Percentiles rank a stretch among this genome's conserved stretches.
Conservation (phyloP, 2,113 vertebrate genomes). For the Chamaetylas fuelleborni region DNA sequence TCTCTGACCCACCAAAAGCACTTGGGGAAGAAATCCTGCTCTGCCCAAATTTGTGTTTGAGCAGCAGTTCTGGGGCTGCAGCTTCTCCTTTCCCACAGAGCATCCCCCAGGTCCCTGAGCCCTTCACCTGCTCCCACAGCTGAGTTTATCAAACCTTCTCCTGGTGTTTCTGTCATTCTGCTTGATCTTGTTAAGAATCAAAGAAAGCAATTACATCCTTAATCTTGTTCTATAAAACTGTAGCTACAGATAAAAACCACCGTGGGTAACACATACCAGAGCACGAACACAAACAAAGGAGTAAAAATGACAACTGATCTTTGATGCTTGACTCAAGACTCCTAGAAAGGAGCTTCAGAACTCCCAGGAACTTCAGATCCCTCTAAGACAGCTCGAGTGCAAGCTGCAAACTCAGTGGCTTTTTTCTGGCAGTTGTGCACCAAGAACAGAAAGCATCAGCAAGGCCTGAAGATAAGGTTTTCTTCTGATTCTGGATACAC, state of each 20-base stretch:
- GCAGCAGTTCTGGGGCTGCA: not conserved
- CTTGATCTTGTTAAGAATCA: conserved; percentile 42
- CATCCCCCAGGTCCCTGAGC: rapidly evolving
- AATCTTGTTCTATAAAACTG: conserved; percentile 17
- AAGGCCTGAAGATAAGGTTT: not conserved
- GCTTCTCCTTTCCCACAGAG: rapidly evolving
- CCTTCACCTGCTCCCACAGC: not conserved
- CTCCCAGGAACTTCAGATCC: not conserved
- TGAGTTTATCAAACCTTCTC: not conserved
- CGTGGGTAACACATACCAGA: not conserved
- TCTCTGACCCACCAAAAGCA: rapidly evolving
- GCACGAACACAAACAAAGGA: not conserved
- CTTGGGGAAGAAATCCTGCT: rapidly evolving
- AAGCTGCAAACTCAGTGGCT: not conserved
- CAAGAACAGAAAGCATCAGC: not conserved
- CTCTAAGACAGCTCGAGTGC: not conserved
- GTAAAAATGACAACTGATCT: not conserved
- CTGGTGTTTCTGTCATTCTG: not conserved
- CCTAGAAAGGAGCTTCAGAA: conserved; percentile 1
- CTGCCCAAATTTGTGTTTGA: rapidly evolving
- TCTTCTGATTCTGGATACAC: not conserved
- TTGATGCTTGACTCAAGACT: not conserved
- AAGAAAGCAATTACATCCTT: conserved; percentile 45
- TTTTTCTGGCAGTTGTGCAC: not conserved
- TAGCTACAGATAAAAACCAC: conserved; percentile 33